Conservation (phyloP, 2,797 vertebrate species). For the Synanceia verrucosa region DNA sequence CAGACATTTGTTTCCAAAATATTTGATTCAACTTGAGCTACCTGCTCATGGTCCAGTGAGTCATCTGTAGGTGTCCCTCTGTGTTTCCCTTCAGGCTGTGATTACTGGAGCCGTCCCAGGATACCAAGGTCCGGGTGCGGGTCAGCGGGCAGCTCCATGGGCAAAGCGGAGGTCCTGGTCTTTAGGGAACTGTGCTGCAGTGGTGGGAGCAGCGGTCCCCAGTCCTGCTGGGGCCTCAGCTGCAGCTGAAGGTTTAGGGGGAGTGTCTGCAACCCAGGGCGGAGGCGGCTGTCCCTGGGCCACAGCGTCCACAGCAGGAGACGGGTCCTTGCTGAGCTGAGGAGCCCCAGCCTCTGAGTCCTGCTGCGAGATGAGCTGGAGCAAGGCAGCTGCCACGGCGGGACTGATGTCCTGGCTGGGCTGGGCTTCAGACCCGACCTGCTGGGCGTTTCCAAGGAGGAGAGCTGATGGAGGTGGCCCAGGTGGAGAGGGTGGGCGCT, state of each 20-base stretch:
- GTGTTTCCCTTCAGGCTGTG: constrained; percentile 57
- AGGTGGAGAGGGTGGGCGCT: constrained; percentile 88
- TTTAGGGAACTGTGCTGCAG: constrained; percentile 89
- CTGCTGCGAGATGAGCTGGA: constrained; percentile 92
- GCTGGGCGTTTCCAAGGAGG: constrained; percentile 57
- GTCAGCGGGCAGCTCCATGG: constrained; percentile 79
- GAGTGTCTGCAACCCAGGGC: constrained; percentile 77
- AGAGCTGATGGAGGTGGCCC: constrained; percentile 84
- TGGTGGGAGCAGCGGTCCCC: constrained; percentile 72
- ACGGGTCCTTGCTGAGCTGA: constrained; percentile 62
- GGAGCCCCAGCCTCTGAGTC: constrained; percentile 80
- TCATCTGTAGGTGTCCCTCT: constrained; percentile 83
- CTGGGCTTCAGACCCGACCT: constrained; percentile 67
- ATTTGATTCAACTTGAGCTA: constrained; percentile 61
- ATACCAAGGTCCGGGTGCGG: constrained; percentile 66
- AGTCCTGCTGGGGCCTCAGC: constrained; percentile 62
- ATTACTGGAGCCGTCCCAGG: constrained; percentile 63
- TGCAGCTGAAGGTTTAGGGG: constrained; percentile 81
- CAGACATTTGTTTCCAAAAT: constrained; percentile 68
- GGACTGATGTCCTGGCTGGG: constrained; percentile 86
- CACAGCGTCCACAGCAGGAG: constrained; percentile 64
- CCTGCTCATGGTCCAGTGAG: constrained; percentile 62
- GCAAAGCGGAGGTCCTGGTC: constrained; percentile 97
- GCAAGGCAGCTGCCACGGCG: constrained; percentile 89
- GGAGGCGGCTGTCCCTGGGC: constrained; percentile 53